Percentiles rank a stretch among this genome's conserved stretches.
These are phyloP conservation scores for Trichomycterus rosablanca DNA, from an alignment of 2,113 vertebrate genomes.

Conservation along the genomic window DNA sequence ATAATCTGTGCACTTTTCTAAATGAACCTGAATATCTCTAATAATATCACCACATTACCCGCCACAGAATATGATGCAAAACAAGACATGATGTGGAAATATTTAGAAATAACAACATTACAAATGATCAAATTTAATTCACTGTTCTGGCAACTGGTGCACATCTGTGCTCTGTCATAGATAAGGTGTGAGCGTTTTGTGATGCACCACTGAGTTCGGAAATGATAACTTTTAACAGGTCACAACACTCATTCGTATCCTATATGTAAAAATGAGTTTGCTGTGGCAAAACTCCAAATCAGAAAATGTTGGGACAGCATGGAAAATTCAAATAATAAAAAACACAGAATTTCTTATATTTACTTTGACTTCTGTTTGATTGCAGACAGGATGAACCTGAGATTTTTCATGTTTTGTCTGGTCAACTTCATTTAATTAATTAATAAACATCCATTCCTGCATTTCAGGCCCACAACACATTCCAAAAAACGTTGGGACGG, in stretches of 20 bases:
- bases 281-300: too few species aligned
- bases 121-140: conserved; percentile 15
- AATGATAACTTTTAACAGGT: conserved; percentile 17
- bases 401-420: too few species aligned
- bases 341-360: too few species aligned
- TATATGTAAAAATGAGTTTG: too few species aligned
- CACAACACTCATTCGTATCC: conserved; percentile 1
- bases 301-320: too few species aligned
- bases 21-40: conserved; percentile 15
- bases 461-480: too few species aligned
- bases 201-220: conserved; percentile 10
- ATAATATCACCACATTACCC: conserved; percentile 17
- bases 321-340: too few species aligned
- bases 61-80: conserved; percentile 11
- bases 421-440: too few species aligned
- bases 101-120: conserved; percentile 19
- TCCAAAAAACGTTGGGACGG: too few species aligned
- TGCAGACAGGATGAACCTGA: too few species aligned
- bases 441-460: too few species aligned
- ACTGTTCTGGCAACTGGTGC: conserved; percentile 19
- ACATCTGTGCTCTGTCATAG: conserved; percentile 1
- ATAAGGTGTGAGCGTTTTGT: conserved; percentile 8
- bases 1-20: conserved; percentile 7
- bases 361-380: too few species aligned
- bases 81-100: conserved; percentile 8